Conservation (phyloP, 2,113 vertebrate genomes). For the Dunckerocampus dactyliophorus region DNA sequence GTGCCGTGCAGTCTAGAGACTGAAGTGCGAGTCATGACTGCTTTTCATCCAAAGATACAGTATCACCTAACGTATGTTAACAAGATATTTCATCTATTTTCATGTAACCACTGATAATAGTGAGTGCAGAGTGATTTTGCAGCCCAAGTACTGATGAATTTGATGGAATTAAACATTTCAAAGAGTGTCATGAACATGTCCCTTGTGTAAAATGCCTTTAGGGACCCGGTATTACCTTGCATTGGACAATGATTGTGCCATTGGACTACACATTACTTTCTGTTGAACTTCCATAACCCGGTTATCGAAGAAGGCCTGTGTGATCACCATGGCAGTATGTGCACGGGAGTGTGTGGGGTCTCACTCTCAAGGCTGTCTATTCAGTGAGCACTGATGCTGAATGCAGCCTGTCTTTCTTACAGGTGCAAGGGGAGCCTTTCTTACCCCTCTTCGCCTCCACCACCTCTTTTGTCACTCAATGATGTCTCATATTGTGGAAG, state of each 20-base stretch:
- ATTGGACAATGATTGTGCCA: conserved; percentile 12
- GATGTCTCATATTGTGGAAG: conserved; percentile 48
- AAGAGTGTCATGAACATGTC: neutral
- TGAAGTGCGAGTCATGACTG: conserved; percentile 7
- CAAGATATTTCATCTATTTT: neutral
- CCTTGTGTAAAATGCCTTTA: conserved; percentile 6
- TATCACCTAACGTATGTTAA: neutral
- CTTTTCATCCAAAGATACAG: neutral
- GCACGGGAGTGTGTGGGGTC: conserved; percentile 33
- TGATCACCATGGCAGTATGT: conserved; percentile 25
- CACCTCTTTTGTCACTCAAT: conserved; percentile 44
- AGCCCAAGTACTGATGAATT: conserved; percentile 1
- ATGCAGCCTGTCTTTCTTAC: conserved; percentile 42
- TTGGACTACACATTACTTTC: neutral
- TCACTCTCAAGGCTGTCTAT: conserved; percentile 45
- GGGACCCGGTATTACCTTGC: conserved; percentile 6
- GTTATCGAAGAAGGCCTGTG: conserved; percentile 25
- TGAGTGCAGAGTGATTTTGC: neutral
- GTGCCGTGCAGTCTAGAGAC: neutral
- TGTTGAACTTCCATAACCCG: conserved; percentile 18
- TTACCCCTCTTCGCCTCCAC: conserved; percentile 29
- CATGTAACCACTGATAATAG: conserved; percentile 4
- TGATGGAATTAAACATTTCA: neutral
- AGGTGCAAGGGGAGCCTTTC: conserved; percentile 47
- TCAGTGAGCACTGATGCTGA: conserved; percentile 41